A percentile compares a stretch with the other conserved stretches of the same genome.
Conservation (phyloP, 2,888 invertebrate species). For the Hypselothyrea guttata region DNA sequence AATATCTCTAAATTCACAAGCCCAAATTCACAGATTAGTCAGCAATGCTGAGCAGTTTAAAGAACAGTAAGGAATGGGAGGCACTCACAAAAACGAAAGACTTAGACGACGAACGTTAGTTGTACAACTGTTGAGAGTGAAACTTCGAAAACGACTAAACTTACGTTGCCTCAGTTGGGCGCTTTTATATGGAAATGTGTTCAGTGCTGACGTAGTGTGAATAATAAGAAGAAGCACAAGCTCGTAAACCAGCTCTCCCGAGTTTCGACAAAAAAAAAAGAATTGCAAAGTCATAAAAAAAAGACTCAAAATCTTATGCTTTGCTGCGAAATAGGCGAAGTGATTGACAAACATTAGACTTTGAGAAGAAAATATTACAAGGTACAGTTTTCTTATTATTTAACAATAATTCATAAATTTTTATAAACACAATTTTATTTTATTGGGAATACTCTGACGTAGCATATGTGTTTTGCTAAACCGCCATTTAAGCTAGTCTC, state of each 20-base stretch:
- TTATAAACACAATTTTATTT: not conserved
- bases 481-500: slow-evolving; percentile 1
- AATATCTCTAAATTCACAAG: slow-evolving; percentile 30
- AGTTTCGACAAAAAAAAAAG: slow-evolving; percentile 19
- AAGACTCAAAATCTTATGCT: not conserved
- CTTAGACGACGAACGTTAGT: slow-evolving; percentile 65
- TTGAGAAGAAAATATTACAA: not conserved
- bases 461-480: not conserved
- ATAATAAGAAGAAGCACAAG: slow-evolving; percentile 35
- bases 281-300: slow-evolving; percentile 15
- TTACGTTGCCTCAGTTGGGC: slow-evolving; percentile 30
- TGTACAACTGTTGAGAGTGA: slow-evolving; percentile 21
- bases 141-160: slow-evolving; percentile 67
- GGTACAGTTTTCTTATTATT: no score
- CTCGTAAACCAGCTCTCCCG: slow-evolving; percentile 11
- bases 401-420: no score
- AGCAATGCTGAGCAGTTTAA: slow-evolving; percentile 14
- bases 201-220: slow-evolving; percentile 59
- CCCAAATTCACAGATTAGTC: slow-evolving; percentile 29
- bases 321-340: not conserved
- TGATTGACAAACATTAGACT: not conserved
- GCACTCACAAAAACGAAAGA: slow-evolving; percentile 70
- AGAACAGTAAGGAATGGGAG: no score
- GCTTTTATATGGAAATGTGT: slow-evolving; percentile 75
- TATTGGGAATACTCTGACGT: no score